These are phyloP conservation scores for Decapterus maruadsi DNA, from an alignment of 2,797 vertebrate genomes.

Conservation along the genomic window DNA sequence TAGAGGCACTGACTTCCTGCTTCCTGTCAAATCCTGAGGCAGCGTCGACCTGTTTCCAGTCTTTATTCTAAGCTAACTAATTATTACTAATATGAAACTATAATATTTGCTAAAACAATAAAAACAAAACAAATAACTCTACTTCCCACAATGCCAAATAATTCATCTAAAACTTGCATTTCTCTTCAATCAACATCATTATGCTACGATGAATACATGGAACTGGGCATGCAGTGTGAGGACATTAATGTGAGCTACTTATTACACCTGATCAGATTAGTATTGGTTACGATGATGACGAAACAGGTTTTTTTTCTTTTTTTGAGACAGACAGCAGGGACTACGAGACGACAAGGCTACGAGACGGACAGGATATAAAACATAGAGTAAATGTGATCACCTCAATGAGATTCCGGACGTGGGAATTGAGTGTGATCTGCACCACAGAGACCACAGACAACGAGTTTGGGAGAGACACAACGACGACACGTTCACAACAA, in stretches of 20 bases:
- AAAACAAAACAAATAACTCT: neutral
- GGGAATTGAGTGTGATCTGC: constrained; percentile 91
- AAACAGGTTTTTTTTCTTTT: no score
- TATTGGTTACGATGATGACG: constrained; percentile 49
- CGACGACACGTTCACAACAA: constrained; percentile 64
- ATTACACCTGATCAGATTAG: constrained; percentile 59
- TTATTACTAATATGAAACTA: no score
- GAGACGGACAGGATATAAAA: constrained; percentile 51
- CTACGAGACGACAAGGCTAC: constrained; percentile 66
- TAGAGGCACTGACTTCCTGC: no score
- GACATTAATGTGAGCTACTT: constrained; percentile 31
- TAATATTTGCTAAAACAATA: neutral
- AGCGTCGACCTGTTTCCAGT: neutral
- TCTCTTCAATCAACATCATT: neutral
- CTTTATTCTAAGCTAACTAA: neutral
- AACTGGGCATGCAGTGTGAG: constrained; percentile 71
- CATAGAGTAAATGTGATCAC: constrained; percentile 86
- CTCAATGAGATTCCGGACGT: constrained; percentile 91
- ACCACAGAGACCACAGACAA: constrained; percentile 81
- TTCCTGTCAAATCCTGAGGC: neutral
- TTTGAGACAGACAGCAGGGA: constrained; percentile 23
- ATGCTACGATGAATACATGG: neutral
- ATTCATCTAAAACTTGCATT: neutral
- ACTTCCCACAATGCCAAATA: constrained; percentile 11
- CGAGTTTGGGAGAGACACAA: constrained; percentile 74